Base-by-base conservation (phyloP, 2,888 invertebrate species). In the Hybos culiciformis region DNA sequence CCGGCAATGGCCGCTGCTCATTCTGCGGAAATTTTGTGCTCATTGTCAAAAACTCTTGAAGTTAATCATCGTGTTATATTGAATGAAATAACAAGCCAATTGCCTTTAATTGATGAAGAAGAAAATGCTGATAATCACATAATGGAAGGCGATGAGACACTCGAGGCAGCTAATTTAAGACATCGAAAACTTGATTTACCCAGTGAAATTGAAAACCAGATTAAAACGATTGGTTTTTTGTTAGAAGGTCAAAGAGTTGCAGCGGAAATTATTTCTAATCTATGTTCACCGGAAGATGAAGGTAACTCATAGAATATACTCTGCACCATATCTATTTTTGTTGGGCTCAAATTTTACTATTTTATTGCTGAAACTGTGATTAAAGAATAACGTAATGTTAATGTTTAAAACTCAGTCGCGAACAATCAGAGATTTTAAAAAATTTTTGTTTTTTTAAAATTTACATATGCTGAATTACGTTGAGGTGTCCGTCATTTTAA, bases 221-320 rank as follows among this genome's bases (percentile, higher is more conserved):
- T 75, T 4, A 67, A 69, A 46, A 64, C 71, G 38, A 60, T 73
- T 2, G 67, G 67, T 46, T 69, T 73, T 51, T 63, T 80, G 46
- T 55, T 83, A n/a, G 73, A 74, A 49, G 77, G 79, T 1, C 82
- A 83, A 56, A 75, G 78, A 52, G 72, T 75, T 56, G 73, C 79
- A 1, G 63, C 82, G 34, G 83, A 83, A 65, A 75, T 81, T 47
- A 62, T 82, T 43, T 75, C 83, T 19, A 83, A 84, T 61, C 64
- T 83, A 41, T 78, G 80, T 55, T 75, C 78, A 24, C 66, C 48
- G 7, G 62, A 62, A 17, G 60, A 71, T 55, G 78, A 78, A 57
- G 78, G 78, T 75, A 66, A 63, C n/a, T n/a, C n/a, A n/a, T n/a
- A n/a, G n/a, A n/a, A n/a, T n/a, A n/a, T n/a, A n/a, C n/a, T n/a